Base-by-base conservation (phyloP, 1,140 invertebrate species). In the Heliothis subflexa region DNA sequence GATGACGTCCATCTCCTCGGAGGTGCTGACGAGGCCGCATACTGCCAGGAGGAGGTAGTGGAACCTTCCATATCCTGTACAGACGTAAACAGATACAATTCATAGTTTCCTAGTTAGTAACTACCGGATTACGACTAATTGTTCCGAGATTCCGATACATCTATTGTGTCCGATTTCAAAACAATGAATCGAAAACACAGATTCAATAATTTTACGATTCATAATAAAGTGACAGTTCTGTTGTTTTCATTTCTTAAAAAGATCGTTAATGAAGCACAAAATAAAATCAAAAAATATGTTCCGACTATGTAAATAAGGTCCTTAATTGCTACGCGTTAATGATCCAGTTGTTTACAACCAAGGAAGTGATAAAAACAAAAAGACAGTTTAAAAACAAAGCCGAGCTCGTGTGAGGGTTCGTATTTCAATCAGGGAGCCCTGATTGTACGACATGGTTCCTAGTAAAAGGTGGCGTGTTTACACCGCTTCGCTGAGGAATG, bases 1-100 rank as follows among this genome's bases (percentile, higher is more conserved):
- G 86, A 98, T 98, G 93, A 99, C 97, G 95, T 99, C 98, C 96
- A 99, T 98, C 95, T 99, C 98, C 95, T 99, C 98, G 90, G 97
- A 98, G 57, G 98, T 98, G 94, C 98, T 98, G 85, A 98, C 98
- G 94, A 98, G 97, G 76, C 98, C 98, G 95, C 98, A 98, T 88
- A 98, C 96, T 87, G 97, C 96, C 94, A 99, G 95, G 88, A 98
- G 95, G 86, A 98, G 95, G 91, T 98, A 98, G 90, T 99, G 98
- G 94, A 99, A 99, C 93, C 97, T 97, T 86, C 98, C 98, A 97
- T 98, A 98, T 87, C 98, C 98, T 97, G 95, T 76, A n/a, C 47
- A 75, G 52, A 75, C 45, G 47, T 25, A 61, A 61, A 33, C n/a
- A 75, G n/a, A 40, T 64, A 33, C 11, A 57, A 21, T 33, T 64